These are phyloP conservation scores for Liasis olivaceus DNA, from an alignment of 2,797 vertebrate genomes.

Conservation along the genomic window DNA sequence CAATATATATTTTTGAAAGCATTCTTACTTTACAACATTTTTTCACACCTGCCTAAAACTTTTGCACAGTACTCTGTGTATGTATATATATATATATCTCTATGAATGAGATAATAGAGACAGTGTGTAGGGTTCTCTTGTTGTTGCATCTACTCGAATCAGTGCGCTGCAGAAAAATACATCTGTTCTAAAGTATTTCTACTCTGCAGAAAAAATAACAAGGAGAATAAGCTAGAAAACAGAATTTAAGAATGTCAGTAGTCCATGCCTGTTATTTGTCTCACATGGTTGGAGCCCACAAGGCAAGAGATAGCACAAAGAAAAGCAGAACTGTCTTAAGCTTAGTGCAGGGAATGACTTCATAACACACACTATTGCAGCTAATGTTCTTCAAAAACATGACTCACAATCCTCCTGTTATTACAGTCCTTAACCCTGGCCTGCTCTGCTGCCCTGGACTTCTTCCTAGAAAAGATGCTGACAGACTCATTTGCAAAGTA, in stretches of 20 bases:
- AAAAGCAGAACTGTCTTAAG: slow-evolving; percentile 13
- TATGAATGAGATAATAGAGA: not conserved
- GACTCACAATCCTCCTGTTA: not conserved
- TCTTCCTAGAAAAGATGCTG: not conserved
- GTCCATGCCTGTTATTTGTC: not conserved
- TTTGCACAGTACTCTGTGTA: too few species aligned
- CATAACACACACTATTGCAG: not conserved
- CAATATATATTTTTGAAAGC: too few species aligned
- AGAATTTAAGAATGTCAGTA: not conserved
- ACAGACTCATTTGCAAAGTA: not conserved
- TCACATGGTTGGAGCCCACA: slow-evolving; percentile 8
- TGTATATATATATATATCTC: too few species aligned
- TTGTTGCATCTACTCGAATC: not conserved
- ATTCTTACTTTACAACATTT: too few species aligned
- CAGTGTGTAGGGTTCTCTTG: not conserved
- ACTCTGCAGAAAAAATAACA: not conserved
- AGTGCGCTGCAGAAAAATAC: not conserved
- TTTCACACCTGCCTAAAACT: too few species aligned
- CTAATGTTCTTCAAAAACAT: slow-evolving; percentile 2
- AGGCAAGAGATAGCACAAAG: slow-evolving; percentile 3
- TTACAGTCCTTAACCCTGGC: not conserved
- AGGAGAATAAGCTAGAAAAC: not conserved
- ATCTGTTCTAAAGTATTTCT: not conserved
- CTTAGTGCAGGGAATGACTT: not conserved
- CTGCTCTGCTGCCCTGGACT: not conserved